These are phyloP conservation scores for Mactromeris polynyma DNA, from an alignment of 2,888 invertebrate genomes.

Conservation along the genomic window DNA sequence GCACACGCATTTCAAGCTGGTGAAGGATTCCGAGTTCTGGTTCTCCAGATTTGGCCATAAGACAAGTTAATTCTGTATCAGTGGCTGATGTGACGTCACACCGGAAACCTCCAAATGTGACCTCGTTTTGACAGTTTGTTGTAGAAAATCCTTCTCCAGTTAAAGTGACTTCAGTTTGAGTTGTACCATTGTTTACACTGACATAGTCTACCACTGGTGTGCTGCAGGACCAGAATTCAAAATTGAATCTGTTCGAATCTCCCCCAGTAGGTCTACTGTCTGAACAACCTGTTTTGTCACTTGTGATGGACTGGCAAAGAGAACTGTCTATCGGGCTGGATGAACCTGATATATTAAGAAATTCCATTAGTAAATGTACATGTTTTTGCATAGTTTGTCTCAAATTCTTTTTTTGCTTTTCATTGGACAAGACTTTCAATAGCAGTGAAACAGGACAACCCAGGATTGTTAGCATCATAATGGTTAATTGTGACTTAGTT, in stretches of 20 bases:
- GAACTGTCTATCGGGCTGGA: constrained; percentile 60
- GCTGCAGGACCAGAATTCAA: constrained; percentile 70
- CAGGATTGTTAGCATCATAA: no score
- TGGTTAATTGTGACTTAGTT: no score
- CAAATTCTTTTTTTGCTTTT: no score
- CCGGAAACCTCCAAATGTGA: constrained; percentile 65
- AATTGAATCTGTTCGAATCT: constrained; percentile 70
- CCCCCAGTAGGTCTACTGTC: constrained; percentile 53
- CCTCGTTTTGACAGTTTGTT: constrained; percentile 75
- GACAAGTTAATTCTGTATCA: constrained; percentile 51
- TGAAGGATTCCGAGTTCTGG: constrained; percentile 66
- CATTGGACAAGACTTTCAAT: no score
- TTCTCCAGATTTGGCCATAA: constrained; percentile 49
- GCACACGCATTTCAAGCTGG: constrained; percentile 61
- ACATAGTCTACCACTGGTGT: constrained; percentile 71
- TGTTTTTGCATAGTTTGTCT: no score
- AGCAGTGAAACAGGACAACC: no score
- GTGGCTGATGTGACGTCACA: constrained; percentile 56
- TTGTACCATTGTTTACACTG: constrained; percentile 69
- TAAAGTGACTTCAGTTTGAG: constrained; percentile 64
- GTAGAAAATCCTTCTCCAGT: constrained; percentile 74
- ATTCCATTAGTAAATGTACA: no score
- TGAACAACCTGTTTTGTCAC: constrained; percentile 63
- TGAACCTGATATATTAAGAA: constrained; percentile 50
- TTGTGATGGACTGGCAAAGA: constrained; percentile 61